These are phyloP conservation scores for Channallabes apus DNA, from an alignment of 2,797 vertebrate genomes.

Conservation along the genomic window DNA sequence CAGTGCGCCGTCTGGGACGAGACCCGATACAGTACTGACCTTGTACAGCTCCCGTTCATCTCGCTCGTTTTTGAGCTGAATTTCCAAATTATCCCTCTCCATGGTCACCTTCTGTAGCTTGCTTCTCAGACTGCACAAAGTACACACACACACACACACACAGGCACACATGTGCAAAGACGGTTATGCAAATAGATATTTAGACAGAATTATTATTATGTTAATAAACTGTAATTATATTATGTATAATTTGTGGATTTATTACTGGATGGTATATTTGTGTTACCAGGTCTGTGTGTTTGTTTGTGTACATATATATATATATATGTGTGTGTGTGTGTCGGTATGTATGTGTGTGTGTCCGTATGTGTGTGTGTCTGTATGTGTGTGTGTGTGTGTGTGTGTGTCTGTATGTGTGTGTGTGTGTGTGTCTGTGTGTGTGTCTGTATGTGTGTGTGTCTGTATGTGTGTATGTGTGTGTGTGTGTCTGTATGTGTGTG, in stretches of 20 bases:
- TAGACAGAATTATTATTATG: too few species aligned
- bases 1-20: background rate
- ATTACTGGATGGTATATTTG: too few species aligned
- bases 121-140: conserved; percentile 80
- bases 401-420: background rate
- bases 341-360: too few species aligned
- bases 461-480: background rate
- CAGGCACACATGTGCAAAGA: background rate
- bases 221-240: too few species aligned
- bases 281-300: too few species aligned
- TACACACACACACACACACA: background rate
- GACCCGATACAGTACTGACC: conserved; percentile 67
- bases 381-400: background rate
- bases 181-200: too few species aligned
- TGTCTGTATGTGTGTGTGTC: too few species aligned
- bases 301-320: too few species aligned
- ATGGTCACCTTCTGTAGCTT: conserved; percentile 84
- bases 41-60: conserved; percentile 96
- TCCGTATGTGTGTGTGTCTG: too few species aligned
- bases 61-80: conserved; percentile 90
- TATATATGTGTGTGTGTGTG: too few species aligned
- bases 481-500: background rate
- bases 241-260: too few species aligned
- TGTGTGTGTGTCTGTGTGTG: too few species aligned
- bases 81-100: conserved; percentile 87